Percentiles rank a stretch among this genome's conserved stretches.
Evolutionary conservation across 2,797 vertebrate genomes (phyloP).

Genomic region (Hozukius guyotensis): DNA sequence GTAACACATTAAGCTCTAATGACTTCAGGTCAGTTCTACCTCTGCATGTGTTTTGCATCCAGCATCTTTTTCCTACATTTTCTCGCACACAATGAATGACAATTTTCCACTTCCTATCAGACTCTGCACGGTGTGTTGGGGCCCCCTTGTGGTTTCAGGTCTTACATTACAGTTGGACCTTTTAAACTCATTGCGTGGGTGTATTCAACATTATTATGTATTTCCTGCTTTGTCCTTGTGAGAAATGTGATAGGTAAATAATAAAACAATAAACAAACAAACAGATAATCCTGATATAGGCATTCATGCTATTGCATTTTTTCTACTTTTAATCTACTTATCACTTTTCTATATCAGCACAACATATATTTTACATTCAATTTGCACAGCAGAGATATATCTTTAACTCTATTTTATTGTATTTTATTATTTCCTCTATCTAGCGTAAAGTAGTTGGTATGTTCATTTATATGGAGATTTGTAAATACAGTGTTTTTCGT

Average conservation of each 20-base stretch:
- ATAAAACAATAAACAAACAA: not conserved
- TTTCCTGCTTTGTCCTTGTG: not conserved
- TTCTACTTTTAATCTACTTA: not conserved
- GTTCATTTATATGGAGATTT: too few species aligned
- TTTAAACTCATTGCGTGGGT: not conserved
- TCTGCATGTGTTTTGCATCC: not conserved
- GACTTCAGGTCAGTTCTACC: not conserved
- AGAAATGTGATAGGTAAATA: not conserved
- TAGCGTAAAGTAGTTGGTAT: too few species aligned
- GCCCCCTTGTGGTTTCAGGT: conserved; percentile 45
- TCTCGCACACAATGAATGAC: not conserved
- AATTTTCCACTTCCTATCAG: not conserved
- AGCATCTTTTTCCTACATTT: not conserved
- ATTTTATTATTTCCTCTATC: too few species aligned
- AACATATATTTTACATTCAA: too few species aligned
- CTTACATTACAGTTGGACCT: not conserved
- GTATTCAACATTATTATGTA: not conserved
- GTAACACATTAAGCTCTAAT: not conserved
- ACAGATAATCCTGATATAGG: not conserved
- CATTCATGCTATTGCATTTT: not conserved
- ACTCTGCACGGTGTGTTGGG: conserved; percentile 16
- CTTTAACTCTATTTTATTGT: too few species aligned
- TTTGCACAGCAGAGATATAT: too few species aligned
- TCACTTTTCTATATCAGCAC: not conserved
- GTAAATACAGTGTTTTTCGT: too few species aligned